Conservation (phyloP, 2,797 vertebrate genomes). For the Pipistrellus pygmaeus region DNA sequence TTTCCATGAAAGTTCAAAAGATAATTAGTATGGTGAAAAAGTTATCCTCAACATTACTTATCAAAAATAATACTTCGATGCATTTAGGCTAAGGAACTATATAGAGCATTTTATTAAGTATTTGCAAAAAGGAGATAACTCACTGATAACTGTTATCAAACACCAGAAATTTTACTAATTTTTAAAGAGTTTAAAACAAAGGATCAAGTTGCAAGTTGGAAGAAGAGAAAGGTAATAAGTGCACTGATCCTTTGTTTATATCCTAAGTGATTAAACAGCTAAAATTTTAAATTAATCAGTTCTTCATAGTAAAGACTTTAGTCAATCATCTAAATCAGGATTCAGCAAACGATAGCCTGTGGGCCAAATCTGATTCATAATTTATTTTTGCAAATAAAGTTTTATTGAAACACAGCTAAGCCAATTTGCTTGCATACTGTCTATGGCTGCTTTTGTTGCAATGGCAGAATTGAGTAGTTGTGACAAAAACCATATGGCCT, state of each 20-base stretch:
- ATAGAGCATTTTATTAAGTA: not conserved
- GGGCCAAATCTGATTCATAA: not conserved
- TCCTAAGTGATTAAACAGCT: not conserved
- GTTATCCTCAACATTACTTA: not conserved
- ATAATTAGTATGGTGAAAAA: not conserved
- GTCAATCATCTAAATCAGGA: not conserved
- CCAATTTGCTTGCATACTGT: not conserved
- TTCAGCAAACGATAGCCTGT: not conserved
- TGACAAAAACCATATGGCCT: not conserved
- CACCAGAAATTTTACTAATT: not conserved
- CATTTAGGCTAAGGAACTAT: not conserved
- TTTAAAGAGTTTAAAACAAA: conserved; percentile 21
- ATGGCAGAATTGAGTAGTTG: not conserved
- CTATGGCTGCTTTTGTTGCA: not conserved
- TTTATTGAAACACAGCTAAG: not conserved
- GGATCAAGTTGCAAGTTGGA: not conserved
- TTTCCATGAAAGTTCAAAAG: not conserved
- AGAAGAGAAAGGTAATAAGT: not conserved
- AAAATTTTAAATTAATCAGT: not conserved
- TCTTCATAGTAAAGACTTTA: not conserved
- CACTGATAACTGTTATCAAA: not conserved
- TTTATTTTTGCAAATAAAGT: not conserved
- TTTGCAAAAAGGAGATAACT: not conserved
- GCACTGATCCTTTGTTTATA: not conserved
- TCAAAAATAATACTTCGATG: not conserved